Base-by-base conservation (phyloP, 2,113 vertebrate genomes). In the Burhinus bistriatus region DNA sequence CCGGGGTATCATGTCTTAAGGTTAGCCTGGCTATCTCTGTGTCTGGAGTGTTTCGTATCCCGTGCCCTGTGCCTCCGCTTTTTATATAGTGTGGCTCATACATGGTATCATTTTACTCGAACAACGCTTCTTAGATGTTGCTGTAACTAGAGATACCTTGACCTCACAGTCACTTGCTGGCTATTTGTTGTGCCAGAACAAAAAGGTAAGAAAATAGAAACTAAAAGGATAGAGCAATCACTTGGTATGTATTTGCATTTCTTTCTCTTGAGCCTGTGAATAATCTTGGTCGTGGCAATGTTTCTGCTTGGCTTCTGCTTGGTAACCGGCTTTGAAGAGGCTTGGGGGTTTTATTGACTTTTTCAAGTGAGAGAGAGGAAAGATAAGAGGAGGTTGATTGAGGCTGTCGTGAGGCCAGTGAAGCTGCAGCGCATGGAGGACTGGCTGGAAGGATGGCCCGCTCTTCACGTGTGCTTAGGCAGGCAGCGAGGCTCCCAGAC, bases 121-220 rank as follows among this genome's bases (percentile, higher is more conserved):
- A 94, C 51, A 78, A 84, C 1, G 1, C 51, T 96, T 64, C 94
- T 87, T 75, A 44, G 80, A 75, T 7, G 32, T 47, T 93, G n/a
- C 84, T 93, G 77, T 91, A 96, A 96, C 87, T 40, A 89, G 93
- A 95, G 89, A 89, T 87, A 59, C 16, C 34, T 87, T 94, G 91
- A 91, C 73, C 84, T 95, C 89, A 89, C 89, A 59, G 87, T 87
- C 91, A 95, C 21, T 55, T 66, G 52, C 73, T 47, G 30, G 30
- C 44, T 91, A 18, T 70, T 90, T 89, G 89, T 87, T 2, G 1
- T 87, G 79, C 72, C 88, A 90, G 83, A 93, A 83, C 64, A 83
- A 93, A 96, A 96, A 95, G 54, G 68, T 90, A 78, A 95, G 87
- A 88, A 93, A 96, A 93, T 42, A 92, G 92, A 94, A 96, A 64